phyloP scores from a whole-genome alignment of 35 echinoderm and acorn worm species.

The Ophioderma brevispina region DNA sequence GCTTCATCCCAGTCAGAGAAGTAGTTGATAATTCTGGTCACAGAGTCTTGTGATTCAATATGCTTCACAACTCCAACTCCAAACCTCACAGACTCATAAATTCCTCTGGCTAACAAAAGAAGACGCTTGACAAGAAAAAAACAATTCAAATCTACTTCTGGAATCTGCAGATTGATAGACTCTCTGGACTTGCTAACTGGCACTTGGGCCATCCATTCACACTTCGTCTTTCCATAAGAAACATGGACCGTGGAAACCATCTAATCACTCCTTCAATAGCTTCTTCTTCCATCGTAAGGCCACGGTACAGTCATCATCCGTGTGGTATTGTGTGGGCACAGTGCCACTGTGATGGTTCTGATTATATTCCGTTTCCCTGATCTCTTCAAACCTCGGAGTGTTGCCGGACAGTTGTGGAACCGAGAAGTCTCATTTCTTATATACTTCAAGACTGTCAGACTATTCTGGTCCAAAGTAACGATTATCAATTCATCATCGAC shows the following conservation, averaged over 20 bases:
- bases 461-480: too few relatives aligned
- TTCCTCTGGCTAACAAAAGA: too few relatives aligned
- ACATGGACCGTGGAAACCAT: slow-evolving; percentile 11
- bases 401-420: slow-evolving; percentile 67
- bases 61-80: too few relatives aligned
- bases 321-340: slow-evolving; percentile 28
- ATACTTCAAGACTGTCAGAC: too few relatives aligned
- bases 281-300: neutral
- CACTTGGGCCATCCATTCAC: neutral
- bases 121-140: too few relatives aligned
- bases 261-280: neutral
- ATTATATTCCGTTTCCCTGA: slow-evolving; percentile 45
- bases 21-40: slow-evolving; percentile 20
- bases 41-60: too few relatives aligned
- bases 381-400: slow-evolving; percentile 24
- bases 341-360: slow-evolving; percentile 40
- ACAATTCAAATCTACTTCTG: too few relatives aligned
- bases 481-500: slow-evolving; percentile 59
- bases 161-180: neutral
- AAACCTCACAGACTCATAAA: too few relatives aligned
- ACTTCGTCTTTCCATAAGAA: neutral
- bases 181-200: neutral
- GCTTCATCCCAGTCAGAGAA: slow-evolving; percentile 53
- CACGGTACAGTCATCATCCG: slow-evolving; percentile 45
- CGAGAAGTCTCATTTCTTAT: slow-evolving; percentile 36